A percentile compares a stretch with the other conserved stretches of the same genome.
phyloP scores from a whole-genome alignment of 1,140 invertebrate genomes.

The Heterodera schachtii region DNA sequence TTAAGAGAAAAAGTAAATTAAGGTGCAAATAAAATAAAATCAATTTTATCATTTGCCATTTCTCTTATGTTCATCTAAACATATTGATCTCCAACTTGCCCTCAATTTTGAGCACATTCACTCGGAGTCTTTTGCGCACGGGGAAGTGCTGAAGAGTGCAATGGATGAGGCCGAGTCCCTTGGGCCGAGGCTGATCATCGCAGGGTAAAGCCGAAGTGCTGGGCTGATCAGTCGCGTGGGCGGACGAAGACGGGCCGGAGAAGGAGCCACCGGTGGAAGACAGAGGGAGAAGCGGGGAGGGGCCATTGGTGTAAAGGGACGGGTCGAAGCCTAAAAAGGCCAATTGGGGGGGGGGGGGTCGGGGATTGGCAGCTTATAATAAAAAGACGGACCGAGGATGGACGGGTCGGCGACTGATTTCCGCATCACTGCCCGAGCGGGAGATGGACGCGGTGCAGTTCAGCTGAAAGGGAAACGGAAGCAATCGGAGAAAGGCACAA shows the following conservation, averaged over 20 bases:
- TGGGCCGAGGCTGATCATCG: slow-evolving; percentile 53
- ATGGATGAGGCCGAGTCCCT: slow-evolving; percentile 60
- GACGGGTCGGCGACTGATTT: slow-evolving; percentile 46
- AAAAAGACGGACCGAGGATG: slow-evolving; percentile 15
- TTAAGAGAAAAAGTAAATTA: too few species aligned
- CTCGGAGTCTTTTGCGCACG: slow-evolving; percentile 62
- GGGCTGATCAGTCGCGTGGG: slow-evolving; percentile 9
- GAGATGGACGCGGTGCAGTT: slow-evolving; percentile 32
- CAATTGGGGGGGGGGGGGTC: neutral
- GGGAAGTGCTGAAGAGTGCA: slow-evolving; percentile 65
- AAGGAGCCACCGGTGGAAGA: slow-evolving; percentile 23
- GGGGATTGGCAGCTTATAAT: neutral
- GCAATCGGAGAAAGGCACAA: neutral
- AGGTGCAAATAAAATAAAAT: too few species aligned
- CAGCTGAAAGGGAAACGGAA: slow-evolving; percentile 35
- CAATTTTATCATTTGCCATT: too few species aligned
- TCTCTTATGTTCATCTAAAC: too few species aligned
- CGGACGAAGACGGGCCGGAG: slow-evolving; percentile 6
- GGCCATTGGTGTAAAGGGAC: slow-evolving; percentile 44
- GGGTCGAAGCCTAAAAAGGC: slow-evolving; percentile 56
- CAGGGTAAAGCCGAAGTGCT: slow-evolving; percentile 41
- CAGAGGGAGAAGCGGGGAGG: slow-evolving; percentile 25
- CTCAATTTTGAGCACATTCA: slow-evolving; percentile 62
- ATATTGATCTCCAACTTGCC: slow-evolving; percentile 32
- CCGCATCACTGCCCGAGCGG: slow-evolving; percentile 50